Evolutionary conservation across 2,113 vertebrate species (phyloP).

Genomic region (Paradoxurus hermaphroditus): DNA sequence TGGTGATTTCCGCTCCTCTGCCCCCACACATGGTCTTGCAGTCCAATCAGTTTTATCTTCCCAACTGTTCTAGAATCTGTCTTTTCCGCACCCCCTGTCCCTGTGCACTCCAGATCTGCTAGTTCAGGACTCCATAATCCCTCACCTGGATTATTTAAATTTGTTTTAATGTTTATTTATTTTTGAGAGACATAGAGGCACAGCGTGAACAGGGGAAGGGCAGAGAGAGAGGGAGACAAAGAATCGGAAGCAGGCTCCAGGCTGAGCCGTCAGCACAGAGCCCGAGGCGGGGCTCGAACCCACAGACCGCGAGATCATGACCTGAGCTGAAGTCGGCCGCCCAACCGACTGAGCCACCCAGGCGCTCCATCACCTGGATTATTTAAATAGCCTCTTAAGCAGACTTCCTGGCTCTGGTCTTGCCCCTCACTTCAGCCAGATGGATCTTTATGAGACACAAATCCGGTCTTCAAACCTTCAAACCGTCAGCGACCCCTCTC

Average conservation of each 20-base stretch:
- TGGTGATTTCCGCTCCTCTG: neutral
- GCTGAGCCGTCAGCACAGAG: no score
- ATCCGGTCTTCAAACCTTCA: neutral
- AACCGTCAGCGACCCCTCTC: neutral
- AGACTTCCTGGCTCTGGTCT: neutral
- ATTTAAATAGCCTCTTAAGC: neutral
- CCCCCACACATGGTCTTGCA: neutral
- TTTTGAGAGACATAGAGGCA: no score
- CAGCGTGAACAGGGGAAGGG: no score
- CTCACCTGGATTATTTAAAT: neutral
- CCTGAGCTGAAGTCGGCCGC: no score
- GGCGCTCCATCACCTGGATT: neutral
- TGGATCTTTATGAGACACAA: neutral
- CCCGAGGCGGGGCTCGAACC: no score
- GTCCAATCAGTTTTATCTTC: neutral
- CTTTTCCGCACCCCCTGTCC: neutral
- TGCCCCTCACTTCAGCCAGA: neutral
- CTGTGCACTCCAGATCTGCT: neutral
- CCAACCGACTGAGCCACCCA: no score
- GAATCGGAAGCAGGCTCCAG: no score
- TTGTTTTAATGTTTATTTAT: neutral
- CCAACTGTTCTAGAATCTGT: neutral
- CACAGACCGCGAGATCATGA: no score
- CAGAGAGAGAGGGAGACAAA: no score
- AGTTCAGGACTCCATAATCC: neutral